Conservation (phyloP, 2,888 invertebrate species). For the Cactoblastis cactorum region DNA sequence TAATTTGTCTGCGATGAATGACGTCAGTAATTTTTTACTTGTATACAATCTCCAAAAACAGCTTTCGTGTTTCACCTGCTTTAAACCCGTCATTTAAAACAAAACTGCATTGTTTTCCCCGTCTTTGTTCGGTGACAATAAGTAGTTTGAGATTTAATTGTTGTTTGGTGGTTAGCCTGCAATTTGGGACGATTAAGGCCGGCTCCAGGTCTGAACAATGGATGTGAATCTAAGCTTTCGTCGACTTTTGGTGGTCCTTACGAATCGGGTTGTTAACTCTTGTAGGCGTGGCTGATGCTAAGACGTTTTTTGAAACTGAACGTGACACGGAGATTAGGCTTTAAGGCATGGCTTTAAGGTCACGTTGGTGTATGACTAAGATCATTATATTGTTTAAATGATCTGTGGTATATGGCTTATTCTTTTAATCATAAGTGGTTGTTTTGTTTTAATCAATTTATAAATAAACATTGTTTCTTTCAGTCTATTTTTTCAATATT, state of each 20-base stretch:
- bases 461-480: too few relatives aligned
- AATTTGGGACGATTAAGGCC: conserved; percentile 1
- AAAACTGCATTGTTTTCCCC: not conserved
- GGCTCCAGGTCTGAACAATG: not conserved
- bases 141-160: not conserved
- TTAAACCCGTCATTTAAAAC: not conserved
- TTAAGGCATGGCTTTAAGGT: too few relatives aligned
- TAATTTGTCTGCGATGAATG: too few relatives aligned
- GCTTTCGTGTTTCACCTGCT: not conserved
- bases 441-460: too few relatives aligned
- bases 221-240: not conserved
- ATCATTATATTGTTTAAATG: too few relatives aligned
- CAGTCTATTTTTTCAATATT: too few relatives aligned
- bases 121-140: conserved; percentile 1
- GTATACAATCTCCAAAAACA: not conserved
- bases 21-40: too few relatives aligned
- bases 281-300: not conserved
- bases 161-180: conserved; percentile 2
- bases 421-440: too few relatives aligned
- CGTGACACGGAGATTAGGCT: too few relatives aligned
- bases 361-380: too few relatives aligned
- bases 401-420: too few relatives aligned
- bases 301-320: not conserved
- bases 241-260: not conserved
- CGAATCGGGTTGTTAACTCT: not conserved